Evolutionary conservation across 1,140 invertebrate genomes (phyloP), one percentile per base, ranked within the genome.

Genomic region (Temnothorax nylanderi): DNA sequence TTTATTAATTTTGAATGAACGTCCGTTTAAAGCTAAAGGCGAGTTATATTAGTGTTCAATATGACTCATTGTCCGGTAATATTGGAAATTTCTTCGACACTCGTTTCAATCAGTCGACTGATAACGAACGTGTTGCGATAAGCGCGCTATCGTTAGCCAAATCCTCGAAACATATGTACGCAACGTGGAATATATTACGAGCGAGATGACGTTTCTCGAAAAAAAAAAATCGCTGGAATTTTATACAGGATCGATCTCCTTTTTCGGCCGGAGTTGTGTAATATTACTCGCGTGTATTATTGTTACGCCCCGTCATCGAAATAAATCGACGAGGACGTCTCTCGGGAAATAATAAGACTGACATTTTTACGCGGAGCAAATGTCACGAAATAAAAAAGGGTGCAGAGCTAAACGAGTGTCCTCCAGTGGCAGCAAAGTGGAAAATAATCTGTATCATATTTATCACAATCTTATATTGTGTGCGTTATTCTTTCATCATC

Each of bases 91-190:
- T 51, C 18, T 80, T 69, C 18, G n/a, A 54, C 32, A 34, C 2
- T 64, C 10, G 34, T 34, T 67, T 67, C 62, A 67, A 41, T 80
- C 62, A 26, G 18, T 11, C 8, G 13, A 16, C 64, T 54, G 64
- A 81, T 81, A 81, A 3, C 77, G 49, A 81, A 32, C 44, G 62
- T 6, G 4, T 69, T 6, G 32, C 34, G 77, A 80, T 80, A 80
- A 80, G 60, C 41, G 21, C 41, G 47, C 21, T 51, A 44, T 26
- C 16, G 44, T 47, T 10, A 13, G 18, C 4, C 54, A 21, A 54
- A 54, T 54, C 2, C 32, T 4, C 51, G 51, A 21, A 58, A 56
- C n/a, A 16, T 5, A 21, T 26, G 1, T 6, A 54, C 41, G 34
- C 10, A 65, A 65, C 7, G 21, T 21, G 18, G 18, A 44, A 5